A percentile compares a stretch with the other conserved stretches of the same genome.
These are phyloP conservation scores for Podarcis cretensis DNA, from an alignment of 2,113 vertebrate species.

Conservation along the genomic window DNA sequence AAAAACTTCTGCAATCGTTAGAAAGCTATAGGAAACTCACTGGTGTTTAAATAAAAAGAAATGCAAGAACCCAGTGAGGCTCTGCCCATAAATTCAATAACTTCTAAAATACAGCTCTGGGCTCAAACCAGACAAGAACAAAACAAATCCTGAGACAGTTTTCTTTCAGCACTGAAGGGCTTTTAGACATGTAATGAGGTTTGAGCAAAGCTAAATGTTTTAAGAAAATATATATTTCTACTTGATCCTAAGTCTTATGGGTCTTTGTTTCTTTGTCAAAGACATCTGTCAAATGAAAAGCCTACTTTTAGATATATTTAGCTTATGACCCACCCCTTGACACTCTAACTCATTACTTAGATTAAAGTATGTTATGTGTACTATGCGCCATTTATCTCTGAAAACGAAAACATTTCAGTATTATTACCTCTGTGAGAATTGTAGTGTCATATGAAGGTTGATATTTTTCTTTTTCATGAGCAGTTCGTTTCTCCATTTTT, in stretches of 20 bases:
- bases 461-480: slow-evolving; percentile 85
- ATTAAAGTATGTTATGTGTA: not conserved
- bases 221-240: slow-evolving; percentile 12
- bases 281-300: slow-evolving; percentile 28
- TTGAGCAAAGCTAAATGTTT: slow-evolving; percentile 3
- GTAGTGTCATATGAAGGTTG: slow-evolving; percentile 86
- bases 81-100: slow-evolving; percentile 51
- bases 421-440: slow-evolving; percentile 83
- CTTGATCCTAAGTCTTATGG: slow-evolving; percentile 15
- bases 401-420: slow-evolving; percentile 5
- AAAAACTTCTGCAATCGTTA: slow-evolving; percentile 58
- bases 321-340: slow-evolving; percentile 38
- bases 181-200: slow-evolving; percentile 42
- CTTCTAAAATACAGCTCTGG: not conserved
- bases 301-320: slow-evolving; percentile 5
- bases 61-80: slow-evolving; percentile 59
- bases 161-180: slow-evolving; percentile 9
- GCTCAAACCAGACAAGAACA: slow-evolving; percentile 17
- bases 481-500: slow-evolving; percentile 86
- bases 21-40: slow-evolving; percentile 59
- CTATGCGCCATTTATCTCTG: slow-evolving; percentile 8
- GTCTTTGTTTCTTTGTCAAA: slow-evolving; percentile 16
- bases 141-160: slow-evolving; percentile 22
- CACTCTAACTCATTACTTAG: slow-evolving; percentile 26
- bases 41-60: slow-evolving; percentile 62